Percentiles rank a stretch among this genome's conserved stretches.
phyloP scores from a whole-genome alignment of 2,888 invertebrate species.

The Apodemia hepburni region DNA sequence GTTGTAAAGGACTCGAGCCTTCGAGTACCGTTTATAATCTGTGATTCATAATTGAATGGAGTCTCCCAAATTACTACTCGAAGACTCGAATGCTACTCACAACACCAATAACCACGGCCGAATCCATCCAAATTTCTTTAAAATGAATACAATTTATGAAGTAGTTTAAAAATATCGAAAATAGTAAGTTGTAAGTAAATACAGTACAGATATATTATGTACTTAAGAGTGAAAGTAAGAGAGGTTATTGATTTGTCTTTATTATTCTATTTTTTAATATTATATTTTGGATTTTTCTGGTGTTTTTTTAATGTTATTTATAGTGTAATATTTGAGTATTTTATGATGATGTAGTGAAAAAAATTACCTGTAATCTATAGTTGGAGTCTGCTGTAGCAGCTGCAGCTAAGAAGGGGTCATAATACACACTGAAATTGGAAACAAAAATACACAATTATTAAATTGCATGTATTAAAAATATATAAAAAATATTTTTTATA shows the following conservation, averaged over 20 bases:
- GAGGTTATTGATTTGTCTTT: too few species aligned
- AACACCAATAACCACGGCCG: neutral
- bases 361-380: slow-evolving; percentile 93
- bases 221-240: too few species aligned
- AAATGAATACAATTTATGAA: neutral
- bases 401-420: slow-evolving; percentile 97
- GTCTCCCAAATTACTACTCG: neutral
- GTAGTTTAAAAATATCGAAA: neutral
- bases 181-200: too few species aligned
- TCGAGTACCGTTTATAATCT: neutral
- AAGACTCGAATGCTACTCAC: neutral
- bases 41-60: neutral
- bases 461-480: slow-evolving; percentile 1
- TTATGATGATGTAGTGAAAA: neutral
- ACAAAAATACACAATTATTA: slow-evolving; percentile 22
- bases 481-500: neutral
- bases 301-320: neutral
- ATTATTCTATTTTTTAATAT: too few species aligned
- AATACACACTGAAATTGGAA: slow-evolving; percentile 89
- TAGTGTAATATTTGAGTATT: neutral
- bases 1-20: neutral
- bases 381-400: slow-evolving; percentile 92
- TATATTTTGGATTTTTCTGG: too few species aligned
- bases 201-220: too few species aligned
- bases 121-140: neutral